Percentiles rank a stretch among this genome's conserved stretches.
These are phyloP conservation scores for Syrista parreyssii DNA, from an alignment of 2,888 invertebrate genomes.

Conservation along the genomic window DNA sequence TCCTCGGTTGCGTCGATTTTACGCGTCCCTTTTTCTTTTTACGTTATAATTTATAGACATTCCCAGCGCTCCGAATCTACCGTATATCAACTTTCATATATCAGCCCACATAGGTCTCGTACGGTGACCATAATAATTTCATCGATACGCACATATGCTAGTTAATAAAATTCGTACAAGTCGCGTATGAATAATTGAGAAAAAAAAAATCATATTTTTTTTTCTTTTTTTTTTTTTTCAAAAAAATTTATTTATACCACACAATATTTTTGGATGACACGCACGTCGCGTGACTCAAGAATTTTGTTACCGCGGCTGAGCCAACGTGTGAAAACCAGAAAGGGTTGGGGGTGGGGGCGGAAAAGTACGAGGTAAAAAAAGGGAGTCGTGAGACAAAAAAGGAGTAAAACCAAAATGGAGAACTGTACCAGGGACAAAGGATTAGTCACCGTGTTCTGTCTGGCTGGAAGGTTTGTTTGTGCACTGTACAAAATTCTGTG, in stretches of 20 bases:
- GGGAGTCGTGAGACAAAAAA: constrained; percentile 8
- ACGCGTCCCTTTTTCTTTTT: constrained; percentile 37
- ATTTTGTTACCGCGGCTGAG: constrained; percentile 2
- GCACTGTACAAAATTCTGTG: constrained; percentile 19
- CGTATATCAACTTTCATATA: neutral
- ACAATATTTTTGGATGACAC: neutral
- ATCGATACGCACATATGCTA: neutral
- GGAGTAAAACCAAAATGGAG: neutral
- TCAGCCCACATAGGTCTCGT: neutral
- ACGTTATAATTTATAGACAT: constrained; percentile 36
- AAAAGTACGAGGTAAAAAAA: neutral
- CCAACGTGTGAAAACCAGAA: neutral
- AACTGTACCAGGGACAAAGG: constrained; percentile 15
- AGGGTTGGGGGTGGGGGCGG: neutral
- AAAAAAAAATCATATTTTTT: too few species aligned
- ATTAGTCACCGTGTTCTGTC: constrained; percentile 24
- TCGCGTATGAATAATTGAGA: neutral
- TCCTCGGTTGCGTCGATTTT: constrained; percentile 36
- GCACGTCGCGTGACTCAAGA: constrained; percentile 12
- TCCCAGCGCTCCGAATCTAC: constrained; percentile 15
- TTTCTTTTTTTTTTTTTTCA: neutral
- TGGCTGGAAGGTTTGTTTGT: constrained; percentile 20
- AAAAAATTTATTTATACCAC: neutral
- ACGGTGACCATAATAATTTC: neutral
- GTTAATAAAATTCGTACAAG: neutral